phyloP scores from a whole-genome alignment of 92 coral and sea anemone species.

The Desmophyllum pertusum region DNA sequence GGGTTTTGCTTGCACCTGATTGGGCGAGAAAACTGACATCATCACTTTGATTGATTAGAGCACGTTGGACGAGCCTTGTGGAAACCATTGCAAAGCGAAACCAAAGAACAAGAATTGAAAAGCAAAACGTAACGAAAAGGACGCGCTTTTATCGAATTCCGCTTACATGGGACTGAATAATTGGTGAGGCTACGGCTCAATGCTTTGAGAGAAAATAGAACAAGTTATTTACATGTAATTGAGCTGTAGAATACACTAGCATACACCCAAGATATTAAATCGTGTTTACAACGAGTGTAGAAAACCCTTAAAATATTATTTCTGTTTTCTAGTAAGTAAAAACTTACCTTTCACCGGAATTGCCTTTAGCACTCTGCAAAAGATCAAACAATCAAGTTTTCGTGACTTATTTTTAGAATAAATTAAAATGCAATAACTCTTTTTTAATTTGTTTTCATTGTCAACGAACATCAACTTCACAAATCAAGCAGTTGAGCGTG shows the following conservation, averaged over 20 bases:
- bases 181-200: not conserved
- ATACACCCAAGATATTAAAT: not conserved
- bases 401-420: slow-evolving; percentile 1
- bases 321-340: not conserved
- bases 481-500: not conserved
- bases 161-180: not conserved
- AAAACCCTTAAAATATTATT: not conserved
- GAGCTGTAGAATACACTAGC: not conserved
- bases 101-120: not conserved
- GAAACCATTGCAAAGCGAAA: not conserved
- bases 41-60: not conserved
- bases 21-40: not conserved
- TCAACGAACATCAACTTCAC: not conserved
- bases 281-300: not conserved
- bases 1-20: not conserved
- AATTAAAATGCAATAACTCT: not conserved
- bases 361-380: slow-evolving; percentile 43
- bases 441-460: not conserved
- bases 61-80: not conserved
- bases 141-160: not conserved
- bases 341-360: slow-evolving; percentile 51
- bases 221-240: not conserved
- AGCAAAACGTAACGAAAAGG: not conserved
- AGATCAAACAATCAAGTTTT: not conserved
- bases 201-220: not conserved